Evolutionary conservation across 1,140 invertebrate species (phyloP).

Genomic region (Drosophila leontia): DNA sequence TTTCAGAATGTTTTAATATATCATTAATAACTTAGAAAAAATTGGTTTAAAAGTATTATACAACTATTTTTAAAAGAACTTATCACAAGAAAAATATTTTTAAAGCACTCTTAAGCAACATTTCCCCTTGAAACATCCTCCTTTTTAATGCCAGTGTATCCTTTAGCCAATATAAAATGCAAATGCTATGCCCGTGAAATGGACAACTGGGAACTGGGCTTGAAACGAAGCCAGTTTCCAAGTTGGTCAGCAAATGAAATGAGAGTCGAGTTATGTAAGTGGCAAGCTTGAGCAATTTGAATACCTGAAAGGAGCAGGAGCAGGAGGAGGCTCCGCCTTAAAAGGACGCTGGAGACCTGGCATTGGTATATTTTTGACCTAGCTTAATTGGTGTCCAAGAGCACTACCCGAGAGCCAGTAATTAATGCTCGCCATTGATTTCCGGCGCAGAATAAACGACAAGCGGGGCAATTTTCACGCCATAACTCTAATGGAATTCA

Average conservation of each 20-base stretch:
- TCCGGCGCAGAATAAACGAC: constrained; percentile 22
- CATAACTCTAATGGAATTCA: constrained; percentile 79
- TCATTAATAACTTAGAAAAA: too few species aligned
- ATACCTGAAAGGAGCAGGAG: constrained; percentile 36
- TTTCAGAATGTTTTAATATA: neutral
- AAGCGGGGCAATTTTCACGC: constrained; percentile 63
- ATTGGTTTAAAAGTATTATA: neutral
- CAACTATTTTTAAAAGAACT: neutral
- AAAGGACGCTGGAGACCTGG: constrained; percentile 62
- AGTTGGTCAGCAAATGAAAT: constrained; percentile 55
- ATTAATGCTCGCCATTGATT: constrained; percentile 58
- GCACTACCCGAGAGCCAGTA: constrained; percentile 21
- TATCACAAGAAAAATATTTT: neutral
- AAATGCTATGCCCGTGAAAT: constrained; percentile 67
- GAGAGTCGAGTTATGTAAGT: constrained; percentile 54
- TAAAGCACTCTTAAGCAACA: too few species aligned
- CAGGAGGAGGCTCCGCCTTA: constrained; percentile 27
- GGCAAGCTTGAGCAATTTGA: constrained; percentile 65
- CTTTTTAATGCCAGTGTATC: neutral
- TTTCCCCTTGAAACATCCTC: neutral
- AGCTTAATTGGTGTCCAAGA: constrained; percentile 50
- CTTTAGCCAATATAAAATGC: constrained; percentile 68
- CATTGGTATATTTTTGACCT: neutral
- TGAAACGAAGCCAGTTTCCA: constrained; percentile 8
- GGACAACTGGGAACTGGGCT: constrained; percentile 68